Percentiles rank a stretch among this genome's conserved stretches.
Conservation (phyloP, 2,113 vertebrate species). For the Eurypyga helias region DNA sequence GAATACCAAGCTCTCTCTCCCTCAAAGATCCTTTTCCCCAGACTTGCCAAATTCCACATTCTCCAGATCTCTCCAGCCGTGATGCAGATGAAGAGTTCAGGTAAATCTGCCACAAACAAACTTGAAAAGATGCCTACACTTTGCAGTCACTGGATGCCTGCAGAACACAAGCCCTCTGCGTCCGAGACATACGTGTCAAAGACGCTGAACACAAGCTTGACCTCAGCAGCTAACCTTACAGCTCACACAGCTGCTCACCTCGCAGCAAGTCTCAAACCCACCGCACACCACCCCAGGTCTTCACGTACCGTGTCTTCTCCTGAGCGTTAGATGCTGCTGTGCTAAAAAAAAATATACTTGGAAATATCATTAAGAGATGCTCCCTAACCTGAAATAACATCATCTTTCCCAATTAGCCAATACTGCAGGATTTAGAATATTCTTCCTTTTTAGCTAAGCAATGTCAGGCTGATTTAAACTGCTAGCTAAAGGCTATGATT, state of each 20-base stretch:
- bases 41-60: rapidly evolving
- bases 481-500: not conserved
- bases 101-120: not conserved
- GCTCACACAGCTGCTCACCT: not conserved
- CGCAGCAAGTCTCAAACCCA: not conserved
- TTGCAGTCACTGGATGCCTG: not conserved
- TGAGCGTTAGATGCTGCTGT: not conserved
- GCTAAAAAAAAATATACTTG: not conserved
- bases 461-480: not conserved
- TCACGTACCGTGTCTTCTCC: not conserved
- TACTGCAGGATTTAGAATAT: not conserved
- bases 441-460: not conserved
- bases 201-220: not conserved
- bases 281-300: not conserved
- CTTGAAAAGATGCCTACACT: not conserved
- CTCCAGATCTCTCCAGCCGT: not conserved
- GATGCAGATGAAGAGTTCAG: not conserved
- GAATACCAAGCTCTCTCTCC: not conserved
- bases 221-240: not conserved
- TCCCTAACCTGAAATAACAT: not conserved
- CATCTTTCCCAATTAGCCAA: not conserved
- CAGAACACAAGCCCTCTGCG: not conserved
- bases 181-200: not conserved
- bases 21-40: not conserved
- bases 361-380: constrained; percentile 11